Evolutionary conservation across 2,797 vertebrate genomes (phyloP), one percentile per base, ranked within the genome.

Genomic region (Coracias cyanogaster): DNA sequence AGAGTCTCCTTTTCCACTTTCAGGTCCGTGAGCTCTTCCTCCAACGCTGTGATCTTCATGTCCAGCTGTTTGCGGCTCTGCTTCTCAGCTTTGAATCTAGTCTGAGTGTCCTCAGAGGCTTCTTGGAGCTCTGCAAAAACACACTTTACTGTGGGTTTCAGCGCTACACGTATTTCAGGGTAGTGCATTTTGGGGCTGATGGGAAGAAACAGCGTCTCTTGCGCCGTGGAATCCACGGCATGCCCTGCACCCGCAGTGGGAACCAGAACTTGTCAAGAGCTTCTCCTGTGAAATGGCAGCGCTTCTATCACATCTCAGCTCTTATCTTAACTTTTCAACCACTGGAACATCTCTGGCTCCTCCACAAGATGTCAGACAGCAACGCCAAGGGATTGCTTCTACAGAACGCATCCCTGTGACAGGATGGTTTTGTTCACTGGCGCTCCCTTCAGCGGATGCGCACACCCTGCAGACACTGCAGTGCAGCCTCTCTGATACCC

Each of bases 21-120:
- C 7, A 99, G 88, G 94, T 99, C 99, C 14, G 98, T 96, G 54
- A 99, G 74, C 69, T 99, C 99, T 55, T 99, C 99, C 78, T 99
- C 99, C 96, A 98, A 15, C 5, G 97, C 96, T 16, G 84, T 95
- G n/a, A 99, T 95, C 90, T 96, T 98, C 76, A 98, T 97, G 65
- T 99, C 99, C 81, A 98, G 96, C 90, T 99, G 99, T 66, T 98
- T 99, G 49, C 99, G 98, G 70, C 94, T 98, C 89, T 99, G 99
- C 92, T 99, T 99, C 97, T 99, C 99, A 14, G 94, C 97, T 97
- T 97, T 98, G 97, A 98, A 97, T 94, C 97, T 98, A 64, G 83
- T 92, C 97, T 98, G 98, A 28, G 95, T 83, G 55, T 98, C 97
- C 74, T 99, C 98, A 25, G 98, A 98, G 6, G 90, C 89, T 93